Conservation (phyloP, 2,797 vertebrate species). For the Paedocypris micromegethes region DNA sequence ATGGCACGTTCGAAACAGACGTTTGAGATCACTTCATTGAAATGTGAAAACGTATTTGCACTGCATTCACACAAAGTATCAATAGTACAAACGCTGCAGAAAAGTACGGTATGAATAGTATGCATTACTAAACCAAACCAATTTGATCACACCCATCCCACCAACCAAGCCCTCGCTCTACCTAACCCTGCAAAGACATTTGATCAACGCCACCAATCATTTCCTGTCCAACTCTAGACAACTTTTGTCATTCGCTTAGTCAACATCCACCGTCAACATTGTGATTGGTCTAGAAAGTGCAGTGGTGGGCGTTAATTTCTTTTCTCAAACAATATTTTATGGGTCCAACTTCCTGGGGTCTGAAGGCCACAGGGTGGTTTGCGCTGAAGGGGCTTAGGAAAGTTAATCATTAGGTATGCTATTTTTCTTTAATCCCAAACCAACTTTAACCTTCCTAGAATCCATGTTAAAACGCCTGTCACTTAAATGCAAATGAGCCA, state of each 20-base stretch:
- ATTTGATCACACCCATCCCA: not conserved
- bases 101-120: not conserved
- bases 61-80: no score
- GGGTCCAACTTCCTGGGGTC: conserved; percentile 9
- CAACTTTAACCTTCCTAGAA: conserved; percentile 54
- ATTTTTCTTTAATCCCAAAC: not conserved
- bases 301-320: not conserved
- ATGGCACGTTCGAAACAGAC: no score
- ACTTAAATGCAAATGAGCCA: conserved; percentile 29
- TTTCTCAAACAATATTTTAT: conserved; percentile 27
- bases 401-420: conserved; percentile 49
- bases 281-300: no score
- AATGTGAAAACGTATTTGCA: no score
- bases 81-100: not conserved
- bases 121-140: not conserved
- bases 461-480: not conserved
- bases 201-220: no score
- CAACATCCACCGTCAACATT: no score
- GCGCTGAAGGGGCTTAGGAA: conserved; percentile 20
- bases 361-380: not conserved
- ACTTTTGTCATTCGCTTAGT: no score
- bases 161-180: not conserved
- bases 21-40: no score
- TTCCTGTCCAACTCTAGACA: no score
- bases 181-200: not conserved